Conservation (phyloP, 1,140 invertebrate species). For the Euschistus heros region DNA sequence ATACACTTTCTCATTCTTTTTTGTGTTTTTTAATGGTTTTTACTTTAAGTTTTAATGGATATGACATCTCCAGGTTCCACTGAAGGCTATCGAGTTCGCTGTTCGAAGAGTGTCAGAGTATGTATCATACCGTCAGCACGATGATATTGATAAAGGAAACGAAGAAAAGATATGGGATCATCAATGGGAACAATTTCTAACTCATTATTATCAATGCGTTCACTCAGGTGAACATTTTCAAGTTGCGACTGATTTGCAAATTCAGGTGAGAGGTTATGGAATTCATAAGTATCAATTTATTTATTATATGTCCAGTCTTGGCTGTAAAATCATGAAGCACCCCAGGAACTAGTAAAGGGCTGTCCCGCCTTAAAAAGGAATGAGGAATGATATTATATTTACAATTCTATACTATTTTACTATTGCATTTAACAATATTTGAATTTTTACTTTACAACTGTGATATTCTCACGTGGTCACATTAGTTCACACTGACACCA, state of each 20-base stretch:
- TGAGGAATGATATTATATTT: too few species aligned
- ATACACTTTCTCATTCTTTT: too few species aligned
- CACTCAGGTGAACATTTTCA: conserved; percentile 48
- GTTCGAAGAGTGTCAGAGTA: conserved; percentile 64
- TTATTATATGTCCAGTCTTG: background rate
- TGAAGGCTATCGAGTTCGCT: conserved; percentile 64
- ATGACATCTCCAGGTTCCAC: conserved; percentile 41
- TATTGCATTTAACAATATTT: too few species aligned
- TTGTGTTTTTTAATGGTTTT: too few species aligned
- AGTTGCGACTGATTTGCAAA: conserved; percentile 30
- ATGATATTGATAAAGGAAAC: conserved; percentile 69
- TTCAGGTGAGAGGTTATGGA: conserved; percentile 19
- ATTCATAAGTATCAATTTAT: background rate
- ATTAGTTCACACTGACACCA: too few species aligned
- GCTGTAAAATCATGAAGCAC: too few species aligned
- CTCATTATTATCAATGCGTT: conserved; percentile 56
- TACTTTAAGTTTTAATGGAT: too few species aligned
- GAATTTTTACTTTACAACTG: too few species aligned
- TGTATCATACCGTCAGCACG: conserved; percentile 59
- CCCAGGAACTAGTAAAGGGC: too few species aligned
- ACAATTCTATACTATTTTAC: too few species aligned
- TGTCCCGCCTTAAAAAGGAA: too few species aligned
- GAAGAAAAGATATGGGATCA: conserved; percentile 56
- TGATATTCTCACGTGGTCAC: too few species aligned
- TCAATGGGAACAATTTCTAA: conserved; percentile 76